Conservation (phyloP, 2,113 vertebrate species). For the Odontesthes bonariensis region DNA sequence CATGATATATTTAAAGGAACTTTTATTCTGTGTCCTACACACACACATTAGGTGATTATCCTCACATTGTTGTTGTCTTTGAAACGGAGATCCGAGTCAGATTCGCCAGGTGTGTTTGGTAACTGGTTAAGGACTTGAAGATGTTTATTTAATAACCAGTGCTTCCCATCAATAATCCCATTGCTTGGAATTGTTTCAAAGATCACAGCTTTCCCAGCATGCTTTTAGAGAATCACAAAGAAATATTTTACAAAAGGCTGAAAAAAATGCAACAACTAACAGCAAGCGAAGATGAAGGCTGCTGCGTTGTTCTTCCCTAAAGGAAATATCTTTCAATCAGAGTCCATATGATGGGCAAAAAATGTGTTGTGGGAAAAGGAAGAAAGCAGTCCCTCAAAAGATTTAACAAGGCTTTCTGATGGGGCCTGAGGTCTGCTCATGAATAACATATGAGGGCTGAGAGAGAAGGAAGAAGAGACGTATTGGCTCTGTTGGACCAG, state of each 20-base stretch:
- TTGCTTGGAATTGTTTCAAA: too few species aligned
- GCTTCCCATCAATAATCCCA: too few species aligned
- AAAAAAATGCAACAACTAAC: constrained; percentile 2
- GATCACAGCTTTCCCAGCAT: constrained; percentile 9
- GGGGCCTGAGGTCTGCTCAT: constrained; percentile 76
- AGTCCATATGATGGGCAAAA: constrained; percentile 65
- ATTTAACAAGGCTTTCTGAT: constrained; percentile 78
- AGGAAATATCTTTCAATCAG: constrained; percentile 71
- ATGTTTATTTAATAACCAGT: not conserved
- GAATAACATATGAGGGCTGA: constrained; percentile 76
- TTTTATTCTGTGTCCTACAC: too few species aligned
- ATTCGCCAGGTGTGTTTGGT: constrained; percentile 1
- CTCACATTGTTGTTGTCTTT: constrained; percentile 1
- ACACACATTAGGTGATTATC: too few species aligned
- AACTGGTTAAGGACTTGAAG: not conserved
- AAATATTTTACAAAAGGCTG: not conserved
- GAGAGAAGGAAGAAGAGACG: constrained; percentile 66
- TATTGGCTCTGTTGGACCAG: constrained; percentile 53
- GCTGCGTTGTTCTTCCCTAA: constrained; percentile 49
- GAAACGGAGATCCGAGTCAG: not conserved
- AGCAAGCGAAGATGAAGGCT: constrained; percentile 30
- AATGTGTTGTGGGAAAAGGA: constrained; percentile 64
- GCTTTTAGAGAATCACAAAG: constrained; percentile 15
- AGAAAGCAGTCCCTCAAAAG: constrained; percentile 72
- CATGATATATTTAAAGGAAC: too few species aligned